Percentiles rank a stretch among this genome's conserved stretches.
These are phyloP conservation scores for Eupithecia insigniata DNA, from an alignment of 2,888 invertebrate species.

Conservation along the genomic window DNA sequence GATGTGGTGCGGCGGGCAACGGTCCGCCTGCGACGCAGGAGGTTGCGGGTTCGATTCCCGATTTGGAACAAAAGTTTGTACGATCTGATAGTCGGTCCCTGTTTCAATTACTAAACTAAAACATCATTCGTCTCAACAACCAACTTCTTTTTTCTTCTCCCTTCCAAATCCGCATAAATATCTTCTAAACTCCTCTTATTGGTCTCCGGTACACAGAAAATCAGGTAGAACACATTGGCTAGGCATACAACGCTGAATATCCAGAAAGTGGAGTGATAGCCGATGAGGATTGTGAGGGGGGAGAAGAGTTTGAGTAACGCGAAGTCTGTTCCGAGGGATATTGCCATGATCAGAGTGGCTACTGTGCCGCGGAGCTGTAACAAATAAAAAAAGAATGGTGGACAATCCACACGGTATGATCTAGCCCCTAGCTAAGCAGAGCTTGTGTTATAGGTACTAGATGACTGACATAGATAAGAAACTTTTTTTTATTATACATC, in stretches of 20 bases:
- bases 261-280: slow-evolving; percentile 91
- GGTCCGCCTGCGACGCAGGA: too few relatives aligned
- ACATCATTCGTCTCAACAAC: slow-evolving; percentile 57
- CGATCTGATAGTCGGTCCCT: too few relatives aligned
- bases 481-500: too few relatives aligned
- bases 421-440: too few relatives aligned
- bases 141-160: slow-evolving; percentile 64
- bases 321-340: slow-evolving; percentile 93
- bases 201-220: slow-evolving; percentile 95
- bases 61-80: too few relatives aligned
- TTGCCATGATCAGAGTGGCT: slow-evolving; percentile 75
- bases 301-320: slow-evolving; percentile 93
- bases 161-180: slow-evolving; percentile 92
- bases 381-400: slow-evolving; percentile 20
- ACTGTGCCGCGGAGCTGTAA: slow-evolving; percentile 76
- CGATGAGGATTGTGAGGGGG: slow-evolving; percentile 86
- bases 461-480: too few relatives aligned
- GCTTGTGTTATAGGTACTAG: too few relatives aligned
- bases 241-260: slow-evolving; percentile 90
- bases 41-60: too few relatives aligned
- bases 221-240: slow-evolving; percentile 91
- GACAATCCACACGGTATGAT: too few relatives aligned
- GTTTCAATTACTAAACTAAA: too few relatives aligned
- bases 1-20: too few relatives aligned
- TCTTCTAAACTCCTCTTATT: slow-evolving; percentile 95